Conservation (phyloP, 1,140 invertebrate genomes). For the Solenopsis fugax region DNA sequence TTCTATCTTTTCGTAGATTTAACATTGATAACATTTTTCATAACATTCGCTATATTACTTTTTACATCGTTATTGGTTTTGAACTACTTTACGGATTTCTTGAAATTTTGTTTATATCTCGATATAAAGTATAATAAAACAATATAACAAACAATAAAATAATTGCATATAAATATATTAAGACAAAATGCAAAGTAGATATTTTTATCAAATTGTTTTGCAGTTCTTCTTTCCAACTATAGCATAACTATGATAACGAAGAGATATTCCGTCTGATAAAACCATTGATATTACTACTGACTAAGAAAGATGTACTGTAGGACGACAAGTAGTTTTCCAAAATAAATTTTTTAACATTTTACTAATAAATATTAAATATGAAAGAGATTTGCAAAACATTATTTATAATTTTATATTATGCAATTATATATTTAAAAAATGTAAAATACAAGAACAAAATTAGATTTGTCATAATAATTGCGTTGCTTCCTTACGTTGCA, state of each 20-base stretch:
- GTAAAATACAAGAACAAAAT: not conserved
- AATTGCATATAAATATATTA: not conserved
- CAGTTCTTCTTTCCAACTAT: not conserved
- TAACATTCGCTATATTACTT: not conserved
- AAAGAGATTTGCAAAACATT: not conserved
- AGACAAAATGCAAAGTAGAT: not conserved
- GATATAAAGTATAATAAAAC: not conserved
- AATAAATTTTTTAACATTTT: not conserved
- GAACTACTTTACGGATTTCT: not conserved
- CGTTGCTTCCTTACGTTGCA: not conserved
- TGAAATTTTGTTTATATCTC: not conserved
- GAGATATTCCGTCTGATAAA: not conserved
- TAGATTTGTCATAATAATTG: not conserved
- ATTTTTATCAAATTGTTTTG: not conserved
- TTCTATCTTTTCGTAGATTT: not conserved
- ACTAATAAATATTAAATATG: not conserved
- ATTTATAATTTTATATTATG: not conserved
- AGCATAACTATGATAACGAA: not conserved
- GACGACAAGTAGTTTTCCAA: not conserved
- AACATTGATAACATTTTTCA: no score
- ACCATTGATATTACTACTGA: constrained; percentile 21
- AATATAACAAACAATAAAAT: not conserved
- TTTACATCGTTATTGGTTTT: not conserved
- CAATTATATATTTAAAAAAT: not conserved
- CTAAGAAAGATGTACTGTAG: not conserved